Conservation (phyloP, 2,113 vertebrate species). For the Rhinogobius similis region DNA sequence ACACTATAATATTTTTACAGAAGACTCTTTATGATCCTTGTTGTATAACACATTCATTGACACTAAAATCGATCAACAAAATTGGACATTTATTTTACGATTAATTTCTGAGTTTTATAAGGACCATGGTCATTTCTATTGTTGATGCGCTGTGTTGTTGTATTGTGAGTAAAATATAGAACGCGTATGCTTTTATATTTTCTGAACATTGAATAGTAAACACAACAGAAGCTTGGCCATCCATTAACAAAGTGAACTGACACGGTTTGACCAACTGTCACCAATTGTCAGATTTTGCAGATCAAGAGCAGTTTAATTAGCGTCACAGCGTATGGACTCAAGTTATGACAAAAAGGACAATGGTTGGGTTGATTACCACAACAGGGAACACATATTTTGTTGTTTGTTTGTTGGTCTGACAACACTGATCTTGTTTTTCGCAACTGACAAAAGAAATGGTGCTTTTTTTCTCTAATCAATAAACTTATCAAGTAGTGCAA, state of each 20-base stretch:
- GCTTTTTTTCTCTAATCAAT: too few relatives aligned
- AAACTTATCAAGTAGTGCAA: too few relatives aligned
- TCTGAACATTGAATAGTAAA: background rate
- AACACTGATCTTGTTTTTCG: too few relatives aligned
- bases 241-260: too few relatives aligned
- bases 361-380: background rate
- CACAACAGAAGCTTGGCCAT: too few relatives aligned
- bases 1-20: background rate
- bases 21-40: conserved; percentile 24
- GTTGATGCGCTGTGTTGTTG: background rate
- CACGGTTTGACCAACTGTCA: too few relatives aligned
- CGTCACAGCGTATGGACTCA: background rate
- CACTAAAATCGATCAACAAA: conserved; percentile 29
- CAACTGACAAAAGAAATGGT: too few relatives aligned
- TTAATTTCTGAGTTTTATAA: conserved; percentile 6
- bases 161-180: conserved; percentile 1
- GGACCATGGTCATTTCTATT: background rate
- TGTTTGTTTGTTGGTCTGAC: background rate
- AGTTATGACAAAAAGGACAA: background rate
- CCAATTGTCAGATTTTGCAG: background rate
- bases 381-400: background rate
- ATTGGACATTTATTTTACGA: conserved; percentile 11
- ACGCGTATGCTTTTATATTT: background rate
- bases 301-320: too few relatives aligned
- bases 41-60: background rate